Evolutionary conservation across 2,888 invertebrate genomes (phyloP), one percentile per base, ranked within the genome.

Genomic region (Heteromurus nitidus): DNA sequence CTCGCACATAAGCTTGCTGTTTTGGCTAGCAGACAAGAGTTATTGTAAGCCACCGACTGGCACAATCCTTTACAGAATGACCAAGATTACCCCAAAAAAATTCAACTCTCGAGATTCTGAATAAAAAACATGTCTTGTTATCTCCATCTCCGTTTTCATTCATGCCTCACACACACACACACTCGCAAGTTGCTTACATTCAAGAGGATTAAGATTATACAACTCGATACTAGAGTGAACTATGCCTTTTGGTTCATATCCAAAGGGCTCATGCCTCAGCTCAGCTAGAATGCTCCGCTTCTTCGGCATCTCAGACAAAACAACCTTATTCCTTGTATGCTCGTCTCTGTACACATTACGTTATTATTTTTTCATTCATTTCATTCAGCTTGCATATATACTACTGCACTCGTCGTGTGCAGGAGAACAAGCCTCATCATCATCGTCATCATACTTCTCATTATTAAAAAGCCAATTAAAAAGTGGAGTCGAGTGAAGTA

Each of bases 1-100:
- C n/a, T n/a, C n/a, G n/a, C n/a, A n/a, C n/a, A n/a, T n/a, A n/a
- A n/a, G n/a, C n/a, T n/a, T n/a, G n/a, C n/a, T n/a, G n/a, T n/a
- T 55, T 76, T 76, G 58, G 69, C 69, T 42, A 50, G 26, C 60
- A 68, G 76, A 76, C 76, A 77, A 77, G 53, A 65, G 42, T 50
- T 47, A 36, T 55, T 62, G 77, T 60, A n/a, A n/a, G n/a, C n/a
- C n/a, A n/a, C n/a, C n/a, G 77, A 62, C 77, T 77, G 77, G 77
- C 62, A 77, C 77, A 50, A 13, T 26, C 50, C 31, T 36, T 16
- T 26, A 28, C 28, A 60, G 16, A 18, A 28, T 75, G 75, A 75
- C 75, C 75, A 75, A 75, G 67, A 75, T 75, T n/a, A 75, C 75
- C 65, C 75, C 75, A 75, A 67, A 64, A n/a, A n/a, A n/a, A n/a